Percentiles rank a stretch among this genome's conserved stretches.
Conservation (phyloP, 2,797 vertebrate species). For the Microhierax caerulescens region DNA sequence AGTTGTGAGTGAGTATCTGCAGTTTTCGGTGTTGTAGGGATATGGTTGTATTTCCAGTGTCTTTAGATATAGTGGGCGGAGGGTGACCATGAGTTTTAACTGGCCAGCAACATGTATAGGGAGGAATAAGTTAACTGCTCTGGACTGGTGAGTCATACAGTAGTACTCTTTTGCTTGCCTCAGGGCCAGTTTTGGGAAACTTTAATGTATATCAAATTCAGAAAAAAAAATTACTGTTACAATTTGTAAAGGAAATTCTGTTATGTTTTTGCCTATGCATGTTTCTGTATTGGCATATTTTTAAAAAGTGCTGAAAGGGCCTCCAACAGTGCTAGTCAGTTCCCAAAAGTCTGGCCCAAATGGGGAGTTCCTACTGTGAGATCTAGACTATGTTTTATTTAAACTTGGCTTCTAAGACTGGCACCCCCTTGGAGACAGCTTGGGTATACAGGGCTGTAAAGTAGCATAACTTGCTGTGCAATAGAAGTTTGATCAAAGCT, state of each 20-base stretch:
- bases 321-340: not conserved
- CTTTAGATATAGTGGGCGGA: not conserved
- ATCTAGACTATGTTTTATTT: not conserved
- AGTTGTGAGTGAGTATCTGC: constrained; percentile 86
- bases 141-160: not conserved
- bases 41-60: not conserved
- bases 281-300: not conserved
- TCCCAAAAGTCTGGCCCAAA: not conserved
- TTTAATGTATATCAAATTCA: not conserved
- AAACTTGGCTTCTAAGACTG: not conserved
- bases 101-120: not conserved
- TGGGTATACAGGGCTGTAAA: not conserved
- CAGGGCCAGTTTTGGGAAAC: not conserved
- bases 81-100: not conserved
- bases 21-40: not conserved
- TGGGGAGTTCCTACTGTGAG: not conserved
- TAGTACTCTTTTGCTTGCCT: not conserved
- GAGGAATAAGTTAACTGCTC: not conserved
- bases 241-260: not conserved
- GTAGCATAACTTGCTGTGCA: not conserved
- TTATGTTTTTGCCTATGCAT: not conserved
- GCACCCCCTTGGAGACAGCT: not conserved
- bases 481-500: not conserved
- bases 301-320: not conserved
- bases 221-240: not conserved